phyloP scores from a whole-genome alignment of 2,113 vertebrate genomes.

The Pitta sordida region DNA sequence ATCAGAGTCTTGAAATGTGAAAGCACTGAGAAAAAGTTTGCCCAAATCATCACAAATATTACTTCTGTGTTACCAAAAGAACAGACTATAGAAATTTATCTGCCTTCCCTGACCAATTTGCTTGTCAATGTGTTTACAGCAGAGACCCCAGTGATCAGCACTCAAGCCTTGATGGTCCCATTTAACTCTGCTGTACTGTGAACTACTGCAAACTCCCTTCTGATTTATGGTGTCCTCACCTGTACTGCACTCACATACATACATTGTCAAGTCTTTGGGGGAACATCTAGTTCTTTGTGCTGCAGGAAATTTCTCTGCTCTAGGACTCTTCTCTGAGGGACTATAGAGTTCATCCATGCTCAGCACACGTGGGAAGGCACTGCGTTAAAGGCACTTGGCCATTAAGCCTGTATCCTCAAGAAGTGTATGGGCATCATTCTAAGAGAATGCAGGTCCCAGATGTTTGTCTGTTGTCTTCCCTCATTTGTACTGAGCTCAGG shows the following conservation, averaged over 20 bases:
- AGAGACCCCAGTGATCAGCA: neutral
- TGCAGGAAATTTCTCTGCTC: neutral
- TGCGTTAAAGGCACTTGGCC: rapidly evolving
- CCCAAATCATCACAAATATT: neutral
- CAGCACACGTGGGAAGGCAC: neutral
- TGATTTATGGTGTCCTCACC: neutral
- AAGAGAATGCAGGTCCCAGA: neutral
- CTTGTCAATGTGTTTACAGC: neutral
- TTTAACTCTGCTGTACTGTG: neutral
- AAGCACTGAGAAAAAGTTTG: neutral
- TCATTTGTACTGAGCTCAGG: neutral
- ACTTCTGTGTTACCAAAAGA: neutral
- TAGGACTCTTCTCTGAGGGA: neutral
- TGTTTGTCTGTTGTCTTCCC: neutral
- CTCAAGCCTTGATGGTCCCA: neutral
- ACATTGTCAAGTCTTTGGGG: neutral
- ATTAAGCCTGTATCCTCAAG: neutral
- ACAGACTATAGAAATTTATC: neutral
- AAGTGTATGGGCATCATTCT: neutral
- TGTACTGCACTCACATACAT: rapidly evolving
- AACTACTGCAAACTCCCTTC: neutral
- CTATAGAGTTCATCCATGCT: neutral
- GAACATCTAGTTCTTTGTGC: neutral
- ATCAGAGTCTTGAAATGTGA: neutral
- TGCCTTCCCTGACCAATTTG: neutral